Conservation (phyloP, 2,797 vertebrate genomes). For the Myotis vivesi region DNA sequence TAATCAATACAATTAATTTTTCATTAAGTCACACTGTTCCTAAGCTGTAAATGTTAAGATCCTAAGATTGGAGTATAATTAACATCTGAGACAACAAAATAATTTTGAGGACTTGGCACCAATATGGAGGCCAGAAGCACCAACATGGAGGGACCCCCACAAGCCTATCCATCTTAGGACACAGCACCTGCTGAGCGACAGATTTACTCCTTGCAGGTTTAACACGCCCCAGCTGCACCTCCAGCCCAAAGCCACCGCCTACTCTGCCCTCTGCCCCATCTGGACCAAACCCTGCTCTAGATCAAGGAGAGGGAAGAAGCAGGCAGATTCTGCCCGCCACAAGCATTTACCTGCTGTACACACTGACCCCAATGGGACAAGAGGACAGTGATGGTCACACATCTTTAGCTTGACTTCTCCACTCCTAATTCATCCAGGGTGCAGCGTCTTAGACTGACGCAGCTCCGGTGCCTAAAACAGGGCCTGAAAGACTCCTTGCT, state of each 20-base stretch:
- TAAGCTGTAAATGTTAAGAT: background rate
- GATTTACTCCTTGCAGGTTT: background rate
- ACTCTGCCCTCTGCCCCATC: background rate
- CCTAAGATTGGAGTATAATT: background rate
- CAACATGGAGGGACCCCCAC: too few relatives aligned
- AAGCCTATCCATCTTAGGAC: background rate
- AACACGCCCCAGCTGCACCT: background rate
- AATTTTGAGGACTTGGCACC: background rate
- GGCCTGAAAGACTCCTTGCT: background rate
- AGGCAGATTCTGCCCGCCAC: background rate
- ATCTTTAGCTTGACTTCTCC: background rate
- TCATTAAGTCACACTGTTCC: conserved; percentile 13
- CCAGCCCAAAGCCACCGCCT: background rate
- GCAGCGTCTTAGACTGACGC: background rate
- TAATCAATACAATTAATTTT: conserved; percentile 33
- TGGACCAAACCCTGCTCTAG: background rate
- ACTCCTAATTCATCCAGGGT: background rate
- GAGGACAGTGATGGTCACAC: background rate
- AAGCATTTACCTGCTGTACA: background rate
- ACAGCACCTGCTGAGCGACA: background rate
- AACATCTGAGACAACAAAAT: background rate
- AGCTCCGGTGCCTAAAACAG: background rate
- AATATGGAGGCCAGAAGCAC: background rate
- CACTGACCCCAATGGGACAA: background rate
- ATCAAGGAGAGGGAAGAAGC: background rate